Conservation (phyloP, 2,797 vertebrate genomes). For the Neopelma chrysocephalum region DNA sequence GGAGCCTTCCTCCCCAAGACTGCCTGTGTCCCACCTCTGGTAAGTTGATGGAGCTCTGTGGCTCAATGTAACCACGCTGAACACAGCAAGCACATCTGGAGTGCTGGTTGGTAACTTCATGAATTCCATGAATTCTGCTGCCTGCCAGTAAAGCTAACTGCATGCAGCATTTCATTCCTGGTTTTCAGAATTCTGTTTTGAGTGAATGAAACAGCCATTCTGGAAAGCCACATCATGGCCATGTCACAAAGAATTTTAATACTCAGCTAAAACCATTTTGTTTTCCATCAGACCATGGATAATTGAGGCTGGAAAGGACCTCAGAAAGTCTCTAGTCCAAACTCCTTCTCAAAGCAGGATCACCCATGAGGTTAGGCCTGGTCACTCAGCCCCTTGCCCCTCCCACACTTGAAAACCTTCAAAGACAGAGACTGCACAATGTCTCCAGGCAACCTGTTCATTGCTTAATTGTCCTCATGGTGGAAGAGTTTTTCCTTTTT, state of each 20-base stretch:
- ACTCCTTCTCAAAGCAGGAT: not conserved
- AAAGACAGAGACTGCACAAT: not conserved
- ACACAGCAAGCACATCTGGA: not conserved
- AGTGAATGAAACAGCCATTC: not conserved
- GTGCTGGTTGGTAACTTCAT: rapidly evolving
- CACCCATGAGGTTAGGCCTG: not conserved
- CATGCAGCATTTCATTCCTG: not conserved
- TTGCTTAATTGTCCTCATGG: not conserved
- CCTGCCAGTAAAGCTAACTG: not conserved
- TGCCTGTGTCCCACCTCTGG: not conserved
- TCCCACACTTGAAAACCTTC: not conserved
- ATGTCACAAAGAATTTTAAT: not conserved
- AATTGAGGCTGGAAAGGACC: not conserved
- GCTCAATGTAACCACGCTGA: rapidly evolving
- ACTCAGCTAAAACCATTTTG: not conserved
- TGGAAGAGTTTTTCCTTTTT: not conserved
- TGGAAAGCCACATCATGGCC: not conserved
- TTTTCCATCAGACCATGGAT: rapidly evolving
- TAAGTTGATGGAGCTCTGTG: not conserved
- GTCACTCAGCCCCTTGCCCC: not conserved
- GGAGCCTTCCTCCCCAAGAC: not conserved
- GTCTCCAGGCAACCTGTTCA: not conserved
- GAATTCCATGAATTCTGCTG: not conserved
- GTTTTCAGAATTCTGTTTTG: not conserved
- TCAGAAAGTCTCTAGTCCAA: not conserved